Percentiles rank a stretch among this genome's conserved stretches.
Conservation (phyloP, 2,888 invertebrate species). For the Drosophila emarginata region DNA sequence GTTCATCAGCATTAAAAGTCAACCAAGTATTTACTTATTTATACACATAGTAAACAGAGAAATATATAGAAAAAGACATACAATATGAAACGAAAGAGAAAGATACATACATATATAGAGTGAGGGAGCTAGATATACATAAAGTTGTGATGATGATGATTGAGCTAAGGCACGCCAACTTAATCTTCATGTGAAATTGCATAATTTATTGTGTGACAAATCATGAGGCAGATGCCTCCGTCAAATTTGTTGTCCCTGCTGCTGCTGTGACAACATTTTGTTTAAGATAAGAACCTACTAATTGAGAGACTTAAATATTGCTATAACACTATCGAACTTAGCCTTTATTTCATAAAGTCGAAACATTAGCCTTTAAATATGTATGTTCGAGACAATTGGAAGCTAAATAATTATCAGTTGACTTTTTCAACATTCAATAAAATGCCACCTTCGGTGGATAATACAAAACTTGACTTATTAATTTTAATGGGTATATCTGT, state of each 20-base stretch:
- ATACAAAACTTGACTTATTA: conserved; percentile 54
- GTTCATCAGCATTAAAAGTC: conserved; percentile 76
- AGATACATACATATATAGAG: no score
- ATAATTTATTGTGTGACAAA: conserved; percentile 77
- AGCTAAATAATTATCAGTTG: conserved; percentile 40
- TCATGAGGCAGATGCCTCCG: conserved; percentile 51
- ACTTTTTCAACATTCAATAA: conserved; percentile 61
- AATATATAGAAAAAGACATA: conserved; percentile 41
- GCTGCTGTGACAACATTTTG: conserved; percentile 27
- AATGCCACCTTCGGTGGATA: conserved; percentile 69
- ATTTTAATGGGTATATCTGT: conserved; percentile 72
- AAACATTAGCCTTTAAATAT: no score
- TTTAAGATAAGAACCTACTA: conserved; percentile 42
- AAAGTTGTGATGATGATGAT: conserved; percentile 62
- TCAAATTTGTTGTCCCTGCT: background rate
- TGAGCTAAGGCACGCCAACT: conserved; percentile 69
- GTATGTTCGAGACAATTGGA: background rate
- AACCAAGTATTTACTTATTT: conserved; percentile 72
- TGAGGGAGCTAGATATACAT: conserved; percentile 1
- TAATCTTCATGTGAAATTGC: conserved; percentile 70
- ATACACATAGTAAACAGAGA: conserved; percentile 35
- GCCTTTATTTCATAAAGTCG: no score
- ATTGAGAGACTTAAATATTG: conserved; percentile 1
- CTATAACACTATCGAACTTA: no score
- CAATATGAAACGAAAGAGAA: conserved; percentile 39